Evolutionary conservation across 2,797 vertebrate genomes (phyloP).

Genomic region (Leptoclinus maculatus): DNA sequence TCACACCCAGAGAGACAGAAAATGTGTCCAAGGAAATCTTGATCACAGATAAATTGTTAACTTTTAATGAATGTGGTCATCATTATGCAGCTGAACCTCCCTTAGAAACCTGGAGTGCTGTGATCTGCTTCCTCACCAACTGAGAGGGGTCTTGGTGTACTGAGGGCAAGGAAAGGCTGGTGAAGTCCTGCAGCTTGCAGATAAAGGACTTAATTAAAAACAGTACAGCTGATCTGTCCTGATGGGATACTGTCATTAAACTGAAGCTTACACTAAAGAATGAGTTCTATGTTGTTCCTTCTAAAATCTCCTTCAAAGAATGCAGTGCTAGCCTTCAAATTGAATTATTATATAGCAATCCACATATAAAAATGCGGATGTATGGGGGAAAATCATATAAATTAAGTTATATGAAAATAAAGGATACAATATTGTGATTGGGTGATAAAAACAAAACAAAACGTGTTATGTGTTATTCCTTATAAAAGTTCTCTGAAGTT

Average conservation of each 20-base stretch:
- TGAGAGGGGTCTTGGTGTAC: constrained; percentile 19
- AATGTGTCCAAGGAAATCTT: constrained; percentile 12
- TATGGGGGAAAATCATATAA: constrained; percentile 2
- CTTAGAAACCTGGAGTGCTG: constrained; percentile 35
- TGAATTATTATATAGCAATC: constrained; percentile 33
- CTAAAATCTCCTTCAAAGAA: constrained; percentile 38
- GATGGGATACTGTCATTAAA: constrained; percentile 52
- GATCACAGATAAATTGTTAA: constrained; percentile 31
- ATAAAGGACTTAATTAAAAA: constrained; percentile 66
- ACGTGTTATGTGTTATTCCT: not conserved
- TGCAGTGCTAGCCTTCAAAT: constrained; percentile 33
- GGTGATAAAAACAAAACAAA: not conserved
- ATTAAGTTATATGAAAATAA: constrained; percentile 8
- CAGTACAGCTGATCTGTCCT: constrained; percentile 44
- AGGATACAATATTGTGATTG: not conserved
- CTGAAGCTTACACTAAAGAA: constrained; percentile 54
- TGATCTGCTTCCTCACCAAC: constrained; percentile 51
- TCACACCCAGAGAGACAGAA: constrained; percentile 11
- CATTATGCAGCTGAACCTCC: constrained; percentile 46
- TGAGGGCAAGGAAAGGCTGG: constrained; percentile 28
- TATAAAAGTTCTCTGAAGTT: not conserved
- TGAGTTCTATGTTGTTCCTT: constrained; percentile 26
- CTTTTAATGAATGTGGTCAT: constrained; percentile 67
- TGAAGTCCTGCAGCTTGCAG: constrained; percentile 23
- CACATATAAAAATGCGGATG: constrained; percentile 12